Percentiles rank a stretch among this genome's conserved stretches.
Conservation (phyloP, 2,797 vertebrate genomes). For the Potorous gilbertii region DNA sequence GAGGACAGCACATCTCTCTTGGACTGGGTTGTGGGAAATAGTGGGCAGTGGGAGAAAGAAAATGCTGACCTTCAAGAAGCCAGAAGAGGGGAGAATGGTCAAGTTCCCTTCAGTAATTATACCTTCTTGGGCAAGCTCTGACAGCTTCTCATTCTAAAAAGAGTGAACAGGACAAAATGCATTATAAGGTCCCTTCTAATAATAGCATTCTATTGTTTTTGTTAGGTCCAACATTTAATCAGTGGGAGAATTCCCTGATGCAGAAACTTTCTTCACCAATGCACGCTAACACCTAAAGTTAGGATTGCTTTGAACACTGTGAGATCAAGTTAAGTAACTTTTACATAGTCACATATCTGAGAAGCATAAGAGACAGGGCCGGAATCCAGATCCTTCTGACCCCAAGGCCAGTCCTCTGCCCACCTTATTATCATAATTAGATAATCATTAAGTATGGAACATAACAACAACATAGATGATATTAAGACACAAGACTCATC, state of each 20-base stretch:
- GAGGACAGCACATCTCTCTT: background rate
- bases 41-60: background rate
- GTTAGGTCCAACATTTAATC: background rate
- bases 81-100: background rate
- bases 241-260: background rate
- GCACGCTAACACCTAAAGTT: background rate
- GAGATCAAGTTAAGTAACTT: background rate
- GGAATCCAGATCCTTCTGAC: background rate
- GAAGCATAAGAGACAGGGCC: background rate
- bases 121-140: background rate
- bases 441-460: background rate
- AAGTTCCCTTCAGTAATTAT: background rate
- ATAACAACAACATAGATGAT: background rate
- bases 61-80: background rate
- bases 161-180: background rate
- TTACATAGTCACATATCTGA: background rate
- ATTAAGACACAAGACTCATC: background rate
- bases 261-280: background rate
- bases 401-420: background rate
- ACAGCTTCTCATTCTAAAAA: background rate
- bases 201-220: background rate
- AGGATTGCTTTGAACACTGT: background rate
- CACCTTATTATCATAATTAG: background rate
- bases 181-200: background rate
- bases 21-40: background rate